Evolutionary conservation across 2,113 vertebrate genomes (phyloP).

Genomic region (Oxyruncus cristatus): DNA sequence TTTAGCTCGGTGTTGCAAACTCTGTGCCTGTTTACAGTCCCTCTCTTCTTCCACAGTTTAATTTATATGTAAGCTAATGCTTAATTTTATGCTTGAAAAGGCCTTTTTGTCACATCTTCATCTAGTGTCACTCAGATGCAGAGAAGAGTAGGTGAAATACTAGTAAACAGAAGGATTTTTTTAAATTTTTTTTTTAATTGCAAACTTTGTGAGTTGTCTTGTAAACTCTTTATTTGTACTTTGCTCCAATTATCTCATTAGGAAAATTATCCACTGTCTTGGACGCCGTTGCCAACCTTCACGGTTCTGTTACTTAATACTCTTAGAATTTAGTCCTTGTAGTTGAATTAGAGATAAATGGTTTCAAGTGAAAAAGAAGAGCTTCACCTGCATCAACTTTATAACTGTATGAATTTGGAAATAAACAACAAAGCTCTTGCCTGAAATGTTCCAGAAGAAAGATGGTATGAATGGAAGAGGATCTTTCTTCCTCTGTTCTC

Average conservation of each 20-base stretch:
- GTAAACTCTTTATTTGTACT: background rate
- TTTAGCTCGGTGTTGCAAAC: background rate
- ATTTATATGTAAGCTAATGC: background rate
- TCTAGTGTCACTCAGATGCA: background rate
- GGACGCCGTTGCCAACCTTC: background rate
- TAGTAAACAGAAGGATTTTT: background rate
- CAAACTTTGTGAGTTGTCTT: background rate
- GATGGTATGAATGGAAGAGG: background rate
- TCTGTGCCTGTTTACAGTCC: background rate
- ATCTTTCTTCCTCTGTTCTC: background rate
- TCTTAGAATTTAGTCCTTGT: background rate
- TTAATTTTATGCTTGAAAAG: background rate
- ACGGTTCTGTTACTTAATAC: background rate
- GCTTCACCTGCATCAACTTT: background rate
- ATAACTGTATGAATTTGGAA: background rate
- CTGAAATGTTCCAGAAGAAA: background rate
- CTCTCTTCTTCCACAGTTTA: background rate
- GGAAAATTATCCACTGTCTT: background rate
- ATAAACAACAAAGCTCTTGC: background rate
- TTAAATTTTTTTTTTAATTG: background rate
- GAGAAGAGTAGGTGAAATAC: background rate
- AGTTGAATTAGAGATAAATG: background rate
- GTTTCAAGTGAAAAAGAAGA: background rate
- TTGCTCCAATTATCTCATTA: background rate
- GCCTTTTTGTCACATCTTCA: background rate